A percentile compares a stretch with the other conserved stretches of the same genome.
These are phyloP conservation scores for Pelmatolapia mariae DNA, from an alignment of 2,113 vertebrate species.

Conservation along the genomic window DNA sequence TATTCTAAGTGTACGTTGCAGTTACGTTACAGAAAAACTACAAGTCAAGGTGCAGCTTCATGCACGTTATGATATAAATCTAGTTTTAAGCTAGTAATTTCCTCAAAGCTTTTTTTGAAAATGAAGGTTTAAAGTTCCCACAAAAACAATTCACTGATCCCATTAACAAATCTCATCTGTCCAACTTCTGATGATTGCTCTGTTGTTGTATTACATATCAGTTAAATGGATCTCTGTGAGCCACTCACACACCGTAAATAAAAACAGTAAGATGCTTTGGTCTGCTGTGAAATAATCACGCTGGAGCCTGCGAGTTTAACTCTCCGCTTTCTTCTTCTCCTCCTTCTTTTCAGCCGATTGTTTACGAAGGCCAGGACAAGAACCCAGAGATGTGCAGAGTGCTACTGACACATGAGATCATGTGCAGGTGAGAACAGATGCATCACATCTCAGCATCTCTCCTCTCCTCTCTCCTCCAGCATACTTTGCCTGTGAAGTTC, in stretches of 20 bases:
- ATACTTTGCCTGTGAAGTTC: slow-evolving; percentile 4
- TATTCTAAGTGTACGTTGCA: neutral
- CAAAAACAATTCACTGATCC: neutral
- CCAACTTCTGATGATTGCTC: neutral
- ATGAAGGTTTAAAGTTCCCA: neutral
- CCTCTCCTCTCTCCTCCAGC: neutral
- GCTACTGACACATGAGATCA: slow-evolving; percentile 97
- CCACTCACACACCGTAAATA: neutral
- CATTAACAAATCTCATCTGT: neutral
- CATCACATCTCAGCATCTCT: neutral
- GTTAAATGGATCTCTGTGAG: neutral
- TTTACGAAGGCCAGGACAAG: slow-evolving; percentile 99
- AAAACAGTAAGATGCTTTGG: neutral
- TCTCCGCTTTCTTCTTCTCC: neutral
- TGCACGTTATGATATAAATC: neutral
- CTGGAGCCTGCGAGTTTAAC: neutral
- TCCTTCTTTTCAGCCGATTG: slow-evolving; percentile 77
- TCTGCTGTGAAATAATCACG: neutral
- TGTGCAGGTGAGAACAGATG: slow-evolving; percentile 90
- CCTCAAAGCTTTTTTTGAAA: neutral
- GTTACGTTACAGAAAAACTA: neutral
- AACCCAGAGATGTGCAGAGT: slow-evolving; percentile 99
- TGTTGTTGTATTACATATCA: neutral
- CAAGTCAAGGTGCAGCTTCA: neutral
- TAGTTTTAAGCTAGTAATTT: neutral